Evolutionary conservation across 1,140 invertebrate genomes (phyloP).

Genomic region (Scaptomyza montana): DNA sequence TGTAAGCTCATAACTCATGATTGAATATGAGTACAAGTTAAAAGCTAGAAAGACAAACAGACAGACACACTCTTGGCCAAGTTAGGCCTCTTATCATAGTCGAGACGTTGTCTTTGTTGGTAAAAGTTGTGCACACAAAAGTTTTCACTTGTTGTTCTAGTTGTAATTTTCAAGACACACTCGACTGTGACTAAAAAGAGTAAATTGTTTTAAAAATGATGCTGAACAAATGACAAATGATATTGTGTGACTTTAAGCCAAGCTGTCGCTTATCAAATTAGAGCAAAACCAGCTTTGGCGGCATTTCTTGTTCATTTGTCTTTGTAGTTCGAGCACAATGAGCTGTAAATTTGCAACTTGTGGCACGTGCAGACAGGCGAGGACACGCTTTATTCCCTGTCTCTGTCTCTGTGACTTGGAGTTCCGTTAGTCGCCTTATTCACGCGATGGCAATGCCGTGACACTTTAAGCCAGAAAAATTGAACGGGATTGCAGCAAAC

Average conservation of each 20-base stretch:
- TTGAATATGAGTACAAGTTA: constrained; percentile 2
- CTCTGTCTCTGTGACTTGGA: too few relatives aligned
- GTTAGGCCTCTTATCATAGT: constrained; percentile 1
- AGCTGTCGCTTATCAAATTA: constrained; percentile 63
- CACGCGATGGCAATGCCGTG: constrained; percentile 32
- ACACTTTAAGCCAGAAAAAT: constrained; percentile 3
- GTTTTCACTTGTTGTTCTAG: constrained; percentile 77
- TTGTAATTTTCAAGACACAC: constrained; percentile 40
- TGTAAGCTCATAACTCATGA: constrained; percentile 17
- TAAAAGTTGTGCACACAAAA: constrained; percentile 18
- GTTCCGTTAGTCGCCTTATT: constrained; percentile 15
- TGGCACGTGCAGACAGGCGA: constrained; percentile 29
- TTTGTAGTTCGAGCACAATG: not conserved
- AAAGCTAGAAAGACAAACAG: too few relatives aligned
- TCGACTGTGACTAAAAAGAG: constrained; percentile 58
- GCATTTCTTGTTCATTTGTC: not conserved
- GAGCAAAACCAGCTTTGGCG: constrained; percentile 34
- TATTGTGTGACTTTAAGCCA: constrained; percentile 13
- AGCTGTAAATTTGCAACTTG: constrained; percentile 11
- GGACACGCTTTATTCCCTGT: not conserved
- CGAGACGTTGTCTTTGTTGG: constrained; percentile 8
- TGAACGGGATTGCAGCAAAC: constrained; percentile 13
- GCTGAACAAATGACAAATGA: constrained; percentile 75
- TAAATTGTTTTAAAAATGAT: constrained; percentile 71
- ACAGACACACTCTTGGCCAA: not conserved